A percentile compares a stretch with the other conserved stretches of the same genome.
These are phyloP conservation scores for Trichogramma dendrolimi DNA, from an alignment of 2,888 invertebrate species.

Conservation along the genomic window DNA sequence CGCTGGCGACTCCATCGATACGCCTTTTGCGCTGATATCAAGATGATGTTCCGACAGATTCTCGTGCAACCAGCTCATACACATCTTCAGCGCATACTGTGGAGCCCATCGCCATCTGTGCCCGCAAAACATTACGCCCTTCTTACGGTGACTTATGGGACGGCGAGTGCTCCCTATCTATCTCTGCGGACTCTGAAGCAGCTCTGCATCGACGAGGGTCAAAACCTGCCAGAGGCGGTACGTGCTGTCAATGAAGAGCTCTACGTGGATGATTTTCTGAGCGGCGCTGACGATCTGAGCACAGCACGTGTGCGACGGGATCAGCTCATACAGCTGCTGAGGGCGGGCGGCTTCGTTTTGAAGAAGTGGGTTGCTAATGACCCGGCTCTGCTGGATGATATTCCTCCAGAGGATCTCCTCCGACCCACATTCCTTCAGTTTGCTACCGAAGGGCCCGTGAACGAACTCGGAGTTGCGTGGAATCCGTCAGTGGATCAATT, in stretches of 20 bases:
- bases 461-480: neutral
- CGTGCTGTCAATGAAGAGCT: neutral
- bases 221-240: neutral
- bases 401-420: neutral
- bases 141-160: conserved; percentile 1
- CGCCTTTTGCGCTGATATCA: neutral
- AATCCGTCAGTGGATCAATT: neutral
- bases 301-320: neutral
- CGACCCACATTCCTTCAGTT: neutral
- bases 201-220: neutral
- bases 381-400: neutral
- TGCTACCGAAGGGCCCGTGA: neutral
- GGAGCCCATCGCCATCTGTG: neutral
- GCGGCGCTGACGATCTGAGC: neutral
- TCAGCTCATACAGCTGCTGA: neutral
- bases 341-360: too few species aligned
- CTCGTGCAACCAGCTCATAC: neutral
- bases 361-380: conserved; percentile 1
- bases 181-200: neutral
- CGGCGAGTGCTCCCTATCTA: neutral
- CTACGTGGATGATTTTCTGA: conserved; percentile 1
- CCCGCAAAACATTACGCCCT: neutral
- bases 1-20: neutral
- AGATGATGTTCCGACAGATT: neutral
- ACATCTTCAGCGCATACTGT: neutral